Evolutionary conservation across 2,888 invertebrate genomes (phyloP), one percentile per base, ranked within the genome.

Genomic region (Tetragonisca angustula): DNA sequence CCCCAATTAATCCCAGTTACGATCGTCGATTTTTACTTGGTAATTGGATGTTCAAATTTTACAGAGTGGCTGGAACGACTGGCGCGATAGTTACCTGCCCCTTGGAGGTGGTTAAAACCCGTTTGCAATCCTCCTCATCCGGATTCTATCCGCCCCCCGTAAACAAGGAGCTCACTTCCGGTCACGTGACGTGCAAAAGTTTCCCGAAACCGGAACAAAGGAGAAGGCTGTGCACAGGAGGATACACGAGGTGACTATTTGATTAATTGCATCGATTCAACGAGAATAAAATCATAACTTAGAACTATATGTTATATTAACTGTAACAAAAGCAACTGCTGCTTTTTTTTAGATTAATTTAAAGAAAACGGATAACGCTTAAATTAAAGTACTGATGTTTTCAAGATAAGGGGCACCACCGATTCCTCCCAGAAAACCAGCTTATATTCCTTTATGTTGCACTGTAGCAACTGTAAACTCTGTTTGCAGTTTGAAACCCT

Each of bases 81-180:
- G 99, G 99, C 76, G 99, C 99, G 27, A 98, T 99, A 89, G 97
- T 98, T 88, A 99, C 99, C 93, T 99, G 99, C 95, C 99, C 99
- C 19, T 95, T 99, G 91, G 99, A 99, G 95, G 99, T 99, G 89
- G 98, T 99, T 68, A 99, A 99, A 95, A 99, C 99, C 19, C 96
- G 99, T 50, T 96, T 99, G 89, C 99, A 99, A 95, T 99, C 99
- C 43, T 99, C 99, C 11, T 96, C 97, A 87, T 97, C 97, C 72
- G 95, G 95, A 80, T 96, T 96, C 90, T 89, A 92, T 85, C 91
- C 92, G 59, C 93, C 95, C 15, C 86, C 91, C 6, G 83, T 88
- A 64, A 92, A 89, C 82, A 93, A 92, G 73, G 94, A 94, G 76
- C 90, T 94, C 67, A 91, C 90, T 62, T 93, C 94, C 72, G 95